Evolutionary conservation across 2,113 vertebrate genomes (phyloP).

Genomic region (Falco punctatus): DNA sequence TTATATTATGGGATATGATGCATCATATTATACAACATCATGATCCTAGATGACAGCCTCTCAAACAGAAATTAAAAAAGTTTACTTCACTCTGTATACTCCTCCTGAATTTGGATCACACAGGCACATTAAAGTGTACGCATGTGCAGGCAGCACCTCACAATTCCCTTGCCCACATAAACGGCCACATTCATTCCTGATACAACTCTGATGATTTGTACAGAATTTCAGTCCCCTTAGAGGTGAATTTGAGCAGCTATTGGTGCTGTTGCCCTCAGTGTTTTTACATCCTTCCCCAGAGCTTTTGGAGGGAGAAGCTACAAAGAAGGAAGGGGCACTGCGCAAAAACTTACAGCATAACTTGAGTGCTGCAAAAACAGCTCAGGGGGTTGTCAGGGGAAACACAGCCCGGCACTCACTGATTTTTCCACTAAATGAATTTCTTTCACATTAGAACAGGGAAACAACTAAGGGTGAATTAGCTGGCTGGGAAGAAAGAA

Average conservation of each 20-base stretch:
- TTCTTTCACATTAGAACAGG: background rate
- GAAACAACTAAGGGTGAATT: background rate
- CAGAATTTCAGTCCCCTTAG: background rate
- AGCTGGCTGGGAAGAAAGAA: background rate
- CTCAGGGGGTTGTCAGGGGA: background rate
- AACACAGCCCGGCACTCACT: background rate
- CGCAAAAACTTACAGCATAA: background rate
- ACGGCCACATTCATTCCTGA: background rate
- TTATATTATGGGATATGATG: background rate
- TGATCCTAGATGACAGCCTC: conserved; percentile 12
- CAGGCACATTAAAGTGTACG: background rate
- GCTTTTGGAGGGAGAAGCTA: background rate
- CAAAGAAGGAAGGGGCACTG: background rate
- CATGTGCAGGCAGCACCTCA: background rate
- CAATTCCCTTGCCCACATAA: background rate
- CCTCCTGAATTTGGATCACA: conserved; percentile 22
- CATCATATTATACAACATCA: conserved; percentile 24
- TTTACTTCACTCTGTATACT: background rate
- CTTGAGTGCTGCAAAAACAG: background rate
- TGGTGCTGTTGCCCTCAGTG: background rate
- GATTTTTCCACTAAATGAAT: background rate
- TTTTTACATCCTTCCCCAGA: background rate
- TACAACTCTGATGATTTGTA: background rate
- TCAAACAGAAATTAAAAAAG: conserved; percentile 49
- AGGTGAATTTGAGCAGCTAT: background rate